A percentile compares a stretch with the other conserved stretches of the same genome.
These are phyloP conservation scores for Hyppa rectilinea DNA, from an alignment of 2,888 invertebrate genomes.

Conservation along the genomic window DNA sequence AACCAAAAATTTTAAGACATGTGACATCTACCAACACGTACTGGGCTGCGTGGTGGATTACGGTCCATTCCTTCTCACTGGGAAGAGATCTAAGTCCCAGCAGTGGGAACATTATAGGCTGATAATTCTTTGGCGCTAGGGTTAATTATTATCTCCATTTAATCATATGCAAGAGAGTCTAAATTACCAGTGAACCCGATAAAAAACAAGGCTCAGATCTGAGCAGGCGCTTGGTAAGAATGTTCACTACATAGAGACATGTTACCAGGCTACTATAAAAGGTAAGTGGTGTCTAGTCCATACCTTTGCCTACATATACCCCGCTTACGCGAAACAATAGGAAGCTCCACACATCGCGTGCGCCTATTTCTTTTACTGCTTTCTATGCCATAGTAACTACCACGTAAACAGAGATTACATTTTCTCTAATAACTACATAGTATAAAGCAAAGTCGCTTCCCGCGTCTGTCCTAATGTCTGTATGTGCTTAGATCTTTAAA, in stretches of 20 bases:
- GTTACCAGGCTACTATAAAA: constrained; percentile 23
- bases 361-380: constrained; percentile 20
- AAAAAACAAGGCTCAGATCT: neutral
- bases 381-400: constrained; percentile 17
- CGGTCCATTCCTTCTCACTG: no score
- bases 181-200: neutral
- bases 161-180: neutral
- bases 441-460: no score
- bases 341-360: constrained; percentile 44
- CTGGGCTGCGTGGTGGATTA: no score
- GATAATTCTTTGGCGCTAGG: neutral
- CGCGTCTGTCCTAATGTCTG: no score
- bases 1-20: no score
- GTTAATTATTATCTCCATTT: neutral
- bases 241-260: neutral
- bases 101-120: no score
- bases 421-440: constrained; percentile 4
- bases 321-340: constrained; percentile 26
- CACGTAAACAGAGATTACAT: constrained; percentile 9
- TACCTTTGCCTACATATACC: constrained; percentile 18
- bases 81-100: no score
- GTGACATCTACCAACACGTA: no score
- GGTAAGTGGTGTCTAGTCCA: constrained; percentile 17
- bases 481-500: no score
- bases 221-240: neutral